phyloP scores from a whole-genome alignment of 2,113 vertebrate species.

The Sander vitreus region DNA sequence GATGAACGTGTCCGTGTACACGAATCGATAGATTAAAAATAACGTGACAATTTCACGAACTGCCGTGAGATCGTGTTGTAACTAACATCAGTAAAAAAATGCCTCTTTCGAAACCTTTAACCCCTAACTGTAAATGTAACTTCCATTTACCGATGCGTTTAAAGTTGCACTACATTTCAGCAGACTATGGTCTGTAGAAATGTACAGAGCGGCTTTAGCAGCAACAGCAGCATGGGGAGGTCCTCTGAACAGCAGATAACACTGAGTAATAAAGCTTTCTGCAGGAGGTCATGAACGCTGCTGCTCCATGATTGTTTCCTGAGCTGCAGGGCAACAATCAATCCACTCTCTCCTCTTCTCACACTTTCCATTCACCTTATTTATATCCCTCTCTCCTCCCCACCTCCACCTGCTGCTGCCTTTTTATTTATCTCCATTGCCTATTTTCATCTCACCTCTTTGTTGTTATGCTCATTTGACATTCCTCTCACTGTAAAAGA shows the following conservation, averaged over 20 bases:
- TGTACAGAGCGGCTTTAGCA: constrained; percentile 4
- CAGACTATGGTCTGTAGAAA: constrained; percentile 1
- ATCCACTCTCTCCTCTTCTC: constrained; percentile 56
- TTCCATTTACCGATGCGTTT: too few relatives aligned
- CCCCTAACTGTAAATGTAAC: background rate
- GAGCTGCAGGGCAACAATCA: constrained; percentile 70
- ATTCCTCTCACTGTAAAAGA: background rate
- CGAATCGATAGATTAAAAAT: too few relatives aligned
- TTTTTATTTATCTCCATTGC: constrained; percentile 36
- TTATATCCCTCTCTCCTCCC: constrained; percentile 54
- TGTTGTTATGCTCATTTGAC: constrained; percentile 10
- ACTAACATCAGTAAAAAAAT: too few relatives aligned
- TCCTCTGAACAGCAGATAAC: constrained; percentile 52
- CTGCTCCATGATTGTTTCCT: constrained; percentile 66
- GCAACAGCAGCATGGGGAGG: background rate
- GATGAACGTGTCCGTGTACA: too few relatives aligned
- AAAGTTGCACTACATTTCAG: background rate
- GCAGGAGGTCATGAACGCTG: constrained; percentile 64
- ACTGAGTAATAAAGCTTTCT: constrained; percentile 63
- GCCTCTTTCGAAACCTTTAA: background rate
- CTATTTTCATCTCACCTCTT: background rate
- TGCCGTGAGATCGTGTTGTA: too few relatives aligned
- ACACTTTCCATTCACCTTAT: constrained; percentile 58
- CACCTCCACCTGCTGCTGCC: constrained; percentile 34
- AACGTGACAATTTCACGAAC: too few relatives aligned